Evolutionary conservation across 2,888 invertebrate species (phyloP).

Genomic region (Hoplodrina blanda): DNA sequence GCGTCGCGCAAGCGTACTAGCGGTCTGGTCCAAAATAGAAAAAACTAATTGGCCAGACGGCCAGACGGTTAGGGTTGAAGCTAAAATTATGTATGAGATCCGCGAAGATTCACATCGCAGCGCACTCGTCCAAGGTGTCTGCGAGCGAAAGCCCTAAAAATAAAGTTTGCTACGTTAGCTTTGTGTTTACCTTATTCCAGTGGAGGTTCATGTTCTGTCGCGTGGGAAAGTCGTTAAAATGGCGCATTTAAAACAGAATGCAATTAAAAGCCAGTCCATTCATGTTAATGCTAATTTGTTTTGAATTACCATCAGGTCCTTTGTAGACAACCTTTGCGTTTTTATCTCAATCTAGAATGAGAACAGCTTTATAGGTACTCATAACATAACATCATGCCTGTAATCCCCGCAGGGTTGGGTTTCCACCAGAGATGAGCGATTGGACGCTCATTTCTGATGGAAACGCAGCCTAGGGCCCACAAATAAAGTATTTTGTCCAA

Average conservation of each 20-base stretch:
- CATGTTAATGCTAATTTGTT: neutral
- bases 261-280: neutral
- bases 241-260: neutral
- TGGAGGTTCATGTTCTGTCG: neutral
- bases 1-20: conserved; percentile 71
- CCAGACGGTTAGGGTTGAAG: conserved; percentile 81
- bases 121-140: conserved; percentile 60
- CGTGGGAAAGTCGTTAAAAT: conserved; percentile 21
- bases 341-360: neutral
- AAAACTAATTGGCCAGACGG: conserved; percentile 85
- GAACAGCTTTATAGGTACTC: neutral
- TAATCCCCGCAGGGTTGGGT: too few species aligned
- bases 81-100: conserved; percentile 79
- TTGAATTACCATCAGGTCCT: neutral
- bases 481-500: neutral
- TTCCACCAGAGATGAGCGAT: too few species aligned
- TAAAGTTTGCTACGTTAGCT: conserved; percentile 57
- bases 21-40: conserved; percentile 84
- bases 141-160: conserved; percentile 67
- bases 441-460: too few species aligned
- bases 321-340: neutral
- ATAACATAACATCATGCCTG: too few species aligned
- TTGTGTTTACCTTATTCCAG: conserved; percentile 41
- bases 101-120: conserved; percentile 72
- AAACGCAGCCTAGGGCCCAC: neutral